phyloP scores from a whole-genome alignment of 64 coral and sea anemone genomes.

The Porites australiensis region DNA sequence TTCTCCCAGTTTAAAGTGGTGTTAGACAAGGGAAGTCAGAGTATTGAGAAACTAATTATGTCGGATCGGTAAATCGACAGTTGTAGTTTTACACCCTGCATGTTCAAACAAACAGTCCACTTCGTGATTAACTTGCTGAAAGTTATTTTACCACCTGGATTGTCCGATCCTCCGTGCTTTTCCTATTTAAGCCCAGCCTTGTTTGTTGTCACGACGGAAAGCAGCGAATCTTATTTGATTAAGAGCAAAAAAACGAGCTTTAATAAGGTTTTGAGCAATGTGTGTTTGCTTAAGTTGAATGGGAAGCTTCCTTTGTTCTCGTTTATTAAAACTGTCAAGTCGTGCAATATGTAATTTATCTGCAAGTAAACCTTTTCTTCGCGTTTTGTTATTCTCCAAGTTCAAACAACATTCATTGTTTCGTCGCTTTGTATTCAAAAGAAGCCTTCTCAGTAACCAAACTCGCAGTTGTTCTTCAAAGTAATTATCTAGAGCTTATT shows the following conservation, averaged over 20 bases:
- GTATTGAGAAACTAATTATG: not conserved
- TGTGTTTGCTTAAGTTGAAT: conserved; percentile 53
- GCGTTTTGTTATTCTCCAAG: conserved; percentile 15
- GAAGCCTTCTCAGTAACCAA: conserved; percentile 13
- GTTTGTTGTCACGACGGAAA: conserved; percentile 28
- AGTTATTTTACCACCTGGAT: conserved; percentile 40
- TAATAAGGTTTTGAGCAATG: conserved; percentile 60
- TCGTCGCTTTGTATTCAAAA: conserved; percentile 1
- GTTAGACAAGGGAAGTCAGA: not conserved
- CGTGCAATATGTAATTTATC: conserved; percentile 34
- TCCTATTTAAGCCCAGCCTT: not conserved
- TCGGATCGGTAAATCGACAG: not conserved
- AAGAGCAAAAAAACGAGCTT: conserved; percentile 40
- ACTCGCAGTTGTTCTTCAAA: conserved; percentile 34
- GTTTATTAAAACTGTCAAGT: conserved; percentile 55
- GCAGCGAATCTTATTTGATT: conserved; percentile 18
- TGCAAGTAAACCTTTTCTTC: conserved; percentile 38
- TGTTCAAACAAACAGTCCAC: conserved; percentile 27
- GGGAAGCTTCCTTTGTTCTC: not conserved
- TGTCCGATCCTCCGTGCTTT: not conserved
- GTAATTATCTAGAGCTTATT: conserved; percentile 28
- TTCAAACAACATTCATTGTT: conserved; percentile 28
- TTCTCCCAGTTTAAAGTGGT: not conserved
- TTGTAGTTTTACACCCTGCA: not conserved
- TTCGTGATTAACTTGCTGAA: not conserved